Percentiles rank a stretch among this genome's conserved stretches.
phyloP scores from a whole-genome alignment of 2,888 invertebrate species.

The Ectemnius continuus region DNA sequence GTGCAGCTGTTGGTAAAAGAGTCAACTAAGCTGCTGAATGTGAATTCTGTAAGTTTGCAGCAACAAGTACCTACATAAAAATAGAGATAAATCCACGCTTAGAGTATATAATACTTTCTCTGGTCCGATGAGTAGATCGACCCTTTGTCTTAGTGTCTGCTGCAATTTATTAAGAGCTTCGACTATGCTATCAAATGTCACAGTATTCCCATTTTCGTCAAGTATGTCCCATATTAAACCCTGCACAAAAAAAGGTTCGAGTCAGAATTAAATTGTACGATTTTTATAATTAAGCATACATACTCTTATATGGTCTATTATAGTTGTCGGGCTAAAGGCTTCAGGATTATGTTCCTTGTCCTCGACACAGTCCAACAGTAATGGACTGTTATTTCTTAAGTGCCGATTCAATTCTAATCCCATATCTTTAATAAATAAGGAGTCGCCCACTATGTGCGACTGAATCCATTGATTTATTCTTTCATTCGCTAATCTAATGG shows the following conservation, averaged over 20 bases:
- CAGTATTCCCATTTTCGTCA: slow-evolving; percentile 61
- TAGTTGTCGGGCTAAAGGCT: slow-evolving; percentile 64
- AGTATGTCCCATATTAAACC: slow-evolving; percentile 69
- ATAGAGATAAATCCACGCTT: slow-evolving; percentile 71
- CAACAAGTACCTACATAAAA: slow-evolving; percentile 64
- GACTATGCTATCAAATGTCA: slow-evolving; percentile 38
- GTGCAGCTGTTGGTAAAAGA: slow-evolving; percentile 59
- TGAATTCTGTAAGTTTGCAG: no score
- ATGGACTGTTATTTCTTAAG: slow-evolving; percentile 48
- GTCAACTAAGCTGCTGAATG: no score
- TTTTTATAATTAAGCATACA: slow-evolving; percentile 23
- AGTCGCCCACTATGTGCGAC: slow-evolving; percentile 74
- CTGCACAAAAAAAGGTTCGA: slow-evolving; percentile 47
- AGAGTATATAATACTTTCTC: slow-evolving; percentile 65
- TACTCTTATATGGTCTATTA: slow-evolving; percentile 68
- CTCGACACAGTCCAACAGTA: slow-evolving; percentile 27
- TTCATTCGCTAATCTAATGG: slow-evolving; percentile 78
- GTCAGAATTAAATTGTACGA: slow-evolving; percentile 10
- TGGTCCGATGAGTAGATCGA: slow-evolving; percentile 62
- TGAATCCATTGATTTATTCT: slow-evolving; percentile 81
- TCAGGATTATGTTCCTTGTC: slow-evolving; percentile 61
- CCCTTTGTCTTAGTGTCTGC: slow-evolving; percentile 64
- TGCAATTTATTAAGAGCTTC: slow-evolving; percentile 58
- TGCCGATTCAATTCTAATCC: slow-evolving; percentile 63
- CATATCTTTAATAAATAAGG: slow-evolving; percentile 70